Evolutionary conservation across 2,888 invertebrate species (phyloP), one percentile per base, ranked within the genome.

Genomic region (Cacoxenus indagator): DNA sequence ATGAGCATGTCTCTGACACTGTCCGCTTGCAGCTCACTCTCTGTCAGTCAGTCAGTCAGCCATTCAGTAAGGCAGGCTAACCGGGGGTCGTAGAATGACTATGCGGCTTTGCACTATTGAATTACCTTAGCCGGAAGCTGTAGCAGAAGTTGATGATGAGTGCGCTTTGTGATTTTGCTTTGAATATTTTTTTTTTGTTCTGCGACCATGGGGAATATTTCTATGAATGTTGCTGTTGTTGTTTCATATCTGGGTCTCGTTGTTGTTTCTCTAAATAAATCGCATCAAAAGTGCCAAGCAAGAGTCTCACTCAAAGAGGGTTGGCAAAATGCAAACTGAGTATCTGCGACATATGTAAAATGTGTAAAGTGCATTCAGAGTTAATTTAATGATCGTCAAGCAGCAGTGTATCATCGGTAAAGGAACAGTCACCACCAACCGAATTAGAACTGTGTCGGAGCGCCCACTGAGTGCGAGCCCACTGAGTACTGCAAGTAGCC

Each of bases 351-450:
- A 86, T 85, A 85, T 85, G 85, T 84, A 85, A 85, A 85, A 84
- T 85, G 85, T 86, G 86, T 86, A 84, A 86, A 86, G 84, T 85
- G 84, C 86, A 84, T 72, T 57, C 19, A 14, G 76, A 82, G 82
- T 81, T 81, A 81, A 81, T 83, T 82, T 78, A 83, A 81, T 83
- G 80, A 82, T 83, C 81, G 70, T 83, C 81, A 81, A 72, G 68
- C 64, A 31, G 65, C 67, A 29, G 29, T 37, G 59, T 26, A 29
- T 14, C 26, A 61, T 37, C 61, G 22, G 27, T 3, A 48, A 22
- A 51, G 22, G 6, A 51, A 5, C 45, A 14, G 19, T 29, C 61
- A 64, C 64, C 45, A 9, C 11, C 26, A 11, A 46, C 11, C 26
- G 11, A 26, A 27, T 55, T 24, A 51, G 51, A 51, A 51, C 54